Percentiles rank a stretch among this genome's conserved stretches.
phyloP scores from a whole-genome alignment of 2,888 invertebrate species.

The Himalopsyche japonica region DNA sequence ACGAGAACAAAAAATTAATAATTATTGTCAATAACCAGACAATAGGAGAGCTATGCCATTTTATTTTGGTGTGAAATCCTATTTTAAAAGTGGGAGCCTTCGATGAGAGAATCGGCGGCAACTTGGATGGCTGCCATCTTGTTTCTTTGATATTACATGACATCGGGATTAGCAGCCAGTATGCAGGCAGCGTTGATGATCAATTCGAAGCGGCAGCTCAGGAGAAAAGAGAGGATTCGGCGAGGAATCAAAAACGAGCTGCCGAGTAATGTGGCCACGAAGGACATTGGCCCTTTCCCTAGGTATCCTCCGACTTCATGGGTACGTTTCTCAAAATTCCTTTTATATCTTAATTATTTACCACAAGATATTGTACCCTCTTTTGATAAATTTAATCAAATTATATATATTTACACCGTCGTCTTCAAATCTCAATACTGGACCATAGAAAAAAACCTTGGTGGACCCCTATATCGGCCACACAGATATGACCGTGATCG shows the following conservation, averaged over 20 bases:
- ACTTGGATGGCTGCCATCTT: background rate
- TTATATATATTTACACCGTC: no score
- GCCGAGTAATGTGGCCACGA: conserved; percentile 86
- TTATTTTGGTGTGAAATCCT: background rate
- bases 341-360: background rate
- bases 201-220: conserved; percentile 87
- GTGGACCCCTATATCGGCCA: no score
- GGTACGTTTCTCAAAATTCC: conserved; percentile 55
- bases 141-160: conserved; percentile 32
- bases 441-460: no score
- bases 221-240: conserved; percentile 75
- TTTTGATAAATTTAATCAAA: no score
- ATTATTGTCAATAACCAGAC: background rate
- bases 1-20: background rate
- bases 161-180: conserved; percentile 59
- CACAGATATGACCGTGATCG: no score
- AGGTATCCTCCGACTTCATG: conserved; percentile 81
- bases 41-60: background rate
- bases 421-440: no score
- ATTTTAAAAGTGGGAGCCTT: background rate
- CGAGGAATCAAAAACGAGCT: conserved; percentile 76
- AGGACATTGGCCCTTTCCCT: conserved; percentile 85
- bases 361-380: no score
- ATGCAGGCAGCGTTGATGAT: conserved; percentile 94
- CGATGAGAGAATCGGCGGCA: background rate